phyloP scores from a whole-genome alignment of 2,888 invertebrate species.

The Callyntrura guangdongensis region DNA sequence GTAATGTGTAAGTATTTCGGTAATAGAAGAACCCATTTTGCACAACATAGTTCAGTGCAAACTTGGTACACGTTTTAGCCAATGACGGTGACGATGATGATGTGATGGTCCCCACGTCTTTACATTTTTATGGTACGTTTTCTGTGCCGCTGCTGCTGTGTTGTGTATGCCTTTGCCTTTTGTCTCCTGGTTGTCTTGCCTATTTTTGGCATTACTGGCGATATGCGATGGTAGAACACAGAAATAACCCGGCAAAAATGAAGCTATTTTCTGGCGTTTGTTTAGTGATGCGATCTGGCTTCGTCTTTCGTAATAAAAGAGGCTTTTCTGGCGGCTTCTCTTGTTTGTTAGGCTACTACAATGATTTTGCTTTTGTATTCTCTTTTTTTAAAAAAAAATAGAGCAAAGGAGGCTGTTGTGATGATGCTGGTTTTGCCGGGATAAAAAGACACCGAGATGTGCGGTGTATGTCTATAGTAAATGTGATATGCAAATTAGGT shows the following conservation, averaged over 20 bases:
- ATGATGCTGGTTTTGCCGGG: not conserved
- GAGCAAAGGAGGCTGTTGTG: not conserved
- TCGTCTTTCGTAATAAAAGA: conserved; percentile 13
- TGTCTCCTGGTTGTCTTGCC: not conserved
- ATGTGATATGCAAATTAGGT: conserved; percentile 32
- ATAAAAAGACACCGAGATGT: conserved; percentile 10
- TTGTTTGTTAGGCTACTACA: not conserved
- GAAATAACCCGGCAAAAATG: not conserved
- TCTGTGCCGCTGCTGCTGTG: too few relatives aligned
- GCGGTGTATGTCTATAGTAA: conserved; percentile 16
- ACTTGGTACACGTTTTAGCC: conserved; percentile 1
- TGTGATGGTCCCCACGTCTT: conserved; percentile 39
- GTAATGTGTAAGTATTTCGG: conserved; percentile 11
- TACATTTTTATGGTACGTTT: conserved; percentile 38
- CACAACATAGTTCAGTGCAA: conserved; percentile 61
- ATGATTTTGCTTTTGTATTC: not conserved
- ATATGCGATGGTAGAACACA: not conserved
- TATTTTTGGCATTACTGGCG: conserved; percentile 1
- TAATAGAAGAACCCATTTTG: conserved; percentile 58
- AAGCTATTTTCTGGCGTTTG: conserved; percentile 12
- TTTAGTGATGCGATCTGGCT: not conserved
- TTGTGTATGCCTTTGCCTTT: not conserved
- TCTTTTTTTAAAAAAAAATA: not conserved
- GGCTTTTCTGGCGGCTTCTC: not conserved
- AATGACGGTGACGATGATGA: conserved; percentile 18